phyloP scores from a whole-genome alignment of 2,888 invertebrate genomes.

The Sarcophaga variegata region DNA sequence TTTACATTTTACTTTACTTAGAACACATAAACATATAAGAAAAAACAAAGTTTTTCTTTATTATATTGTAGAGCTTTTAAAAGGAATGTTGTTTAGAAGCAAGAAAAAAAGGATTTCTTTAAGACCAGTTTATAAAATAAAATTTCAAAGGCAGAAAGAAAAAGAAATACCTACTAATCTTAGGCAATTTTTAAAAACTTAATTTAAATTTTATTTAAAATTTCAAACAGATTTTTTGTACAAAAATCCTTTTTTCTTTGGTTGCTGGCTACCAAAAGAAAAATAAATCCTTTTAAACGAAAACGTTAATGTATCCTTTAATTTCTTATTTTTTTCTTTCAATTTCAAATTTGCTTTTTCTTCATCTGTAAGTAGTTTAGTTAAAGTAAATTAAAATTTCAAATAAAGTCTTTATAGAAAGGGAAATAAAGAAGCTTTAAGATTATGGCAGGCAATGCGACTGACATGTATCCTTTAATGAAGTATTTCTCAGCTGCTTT shows the following conservation, averaged over 20 bases:
- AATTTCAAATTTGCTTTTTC: background rate
- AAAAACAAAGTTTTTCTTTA: background rate
- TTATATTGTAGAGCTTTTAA: background rate
- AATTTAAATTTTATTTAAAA: slow-evolving; percentile 18
- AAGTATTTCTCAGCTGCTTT: no score
- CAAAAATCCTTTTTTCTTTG: background rate
- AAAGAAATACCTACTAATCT: background rate
- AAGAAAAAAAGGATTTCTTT: background rate
- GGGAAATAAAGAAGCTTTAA: background rate
- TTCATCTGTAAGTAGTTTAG: slow-evolving; percentile 43
- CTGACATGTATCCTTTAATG: background rate
- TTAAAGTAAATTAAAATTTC: slow-evolving; percentile 57
- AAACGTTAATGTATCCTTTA: background rate
- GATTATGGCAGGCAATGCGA: background rate
- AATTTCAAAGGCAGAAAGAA: background rate
- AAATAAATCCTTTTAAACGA: slow-evolving; percentile 1
- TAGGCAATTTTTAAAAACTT: slow-evolving; percentile 10
- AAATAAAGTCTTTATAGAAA: slow-evolving; percentile 9
- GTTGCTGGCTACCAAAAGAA: background rate
- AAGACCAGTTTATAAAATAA: slow-evolving; percentile 12
- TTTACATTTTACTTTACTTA: background rate
- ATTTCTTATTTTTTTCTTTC: slow-evolving; percentile 10
- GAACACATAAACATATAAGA: background rate
- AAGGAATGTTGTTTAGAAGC: slow-evolving; percentile 2
- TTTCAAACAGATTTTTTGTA: background rate